Percentiles rank a stretch among this genome's conserved stretches.
Conservation (phyloP, 2,113 vertebrate species). For the Austrofundulus limnaeus region DNA sequence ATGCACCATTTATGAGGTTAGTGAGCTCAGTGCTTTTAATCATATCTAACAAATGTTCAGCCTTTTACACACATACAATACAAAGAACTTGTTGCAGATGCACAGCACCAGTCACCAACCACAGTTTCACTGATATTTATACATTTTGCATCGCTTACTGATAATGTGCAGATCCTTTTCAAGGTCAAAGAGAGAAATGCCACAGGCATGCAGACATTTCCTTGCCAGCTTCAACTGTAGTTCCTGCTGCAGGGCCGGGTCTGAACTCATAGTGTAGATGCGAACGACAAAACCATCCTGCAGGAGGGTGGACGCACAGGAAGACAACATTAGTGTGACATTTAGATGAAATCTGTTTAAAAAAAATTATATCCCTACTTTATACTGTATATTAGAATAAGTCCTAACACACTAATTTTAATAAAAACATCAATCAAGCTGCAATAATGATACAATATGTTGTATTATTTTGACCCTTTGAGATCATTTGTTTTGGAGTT, state of each 20-base stretch:
- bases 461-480: no score
- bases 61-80: constrained; percentile 1
- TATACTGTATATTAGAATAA: not conserved
- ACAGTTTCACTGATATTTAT: not conserved
- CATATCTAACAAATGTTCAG: constrained; percentile 1
- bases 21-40: not conserved
- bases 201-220: constrained; percentile 98
- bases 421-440: no score
- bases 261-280: constrained; percentile 94
- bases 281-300: constrained; percentile 98
- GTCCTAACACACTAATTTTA: no score
- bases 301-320: constrained; percentile 8
- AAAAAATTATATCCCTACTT: constrained; percentile 3
- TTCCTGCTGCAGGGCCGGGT: constrained; percentile 96
- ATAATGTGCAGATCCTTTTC: constrained; percentile 99
- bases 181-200: constrained; percentile 96
- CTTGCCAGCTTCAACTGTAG: constrained; percentile 97
- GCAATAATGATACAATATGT: no score
- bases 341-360: not conserved
- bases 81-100: not conserved
- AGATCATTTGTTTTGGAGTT: no score
- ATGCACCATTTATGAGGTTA: constrained; percentile 26
- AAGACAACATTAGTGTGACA: no score
- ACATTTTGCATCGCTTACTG: constrained; percentile 81
- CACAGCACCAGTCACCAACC: not conserved